Evolutionary conservation across 2,113 vertebrate species (phyloP).

Genomic region (Vulpes vulpes): DNA sequence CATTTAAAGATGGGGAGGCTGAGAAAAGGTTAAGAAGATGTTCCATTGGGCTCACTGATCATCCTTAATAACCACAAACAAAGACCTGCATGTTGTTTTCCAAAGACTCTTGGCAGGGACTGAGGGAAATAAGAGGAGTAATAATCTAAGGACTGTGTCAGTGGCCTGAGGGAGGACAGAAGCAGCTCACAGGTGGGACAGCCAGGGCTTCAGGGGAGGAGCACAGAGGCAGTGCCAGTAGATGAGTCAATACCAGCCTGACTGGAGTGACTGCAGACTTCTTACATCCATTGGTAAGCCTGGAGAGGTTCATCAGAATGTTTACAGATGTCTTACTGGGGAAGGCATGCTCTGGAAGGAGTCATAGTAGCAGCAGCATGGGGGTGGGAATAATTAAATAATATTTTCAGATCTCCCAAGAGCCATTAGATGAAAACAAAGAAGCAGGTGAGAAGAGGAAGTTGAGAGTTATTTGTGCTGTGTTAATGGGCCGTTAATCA

Average conservation of each 20-base stretch:
- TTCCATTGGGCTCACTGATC: neutral
- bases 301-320: neutral
- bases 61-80: neutral
- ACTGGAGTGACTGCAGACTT: neutral
- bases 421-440: slow-evolving; percentile 55
- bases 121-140: neutral
- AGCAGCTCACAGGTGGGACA: neutral
- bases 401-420: slow-evolving; percentile 53
- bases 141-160: neutral
- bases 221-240: neutral
- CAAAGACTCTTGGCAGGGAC: neutral
- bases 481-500: slow-evolving; percentile 68
- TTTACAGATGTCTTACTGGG: neutral
- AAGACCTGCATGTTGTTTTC: neutral
- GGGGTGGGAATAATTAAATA: slow-evolving; percentile 68
- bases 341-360: neutral
- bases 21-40: neutral
- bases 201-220: neutral
- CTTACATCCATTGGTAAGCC: neutral
- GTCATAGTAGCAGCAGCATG: neutral
- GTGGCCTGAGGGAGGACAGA: neutral
- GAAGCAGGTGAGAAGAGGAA: slow-evolving; percentile 77
- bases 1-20: neutral
- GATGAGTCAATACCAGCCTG: neutral
- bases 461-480: slow-evolving; percentile 55